phyloP scores from a whole-genome alignment of 2,797 vertebrate genomes.

The Columba guinea region DNA sequence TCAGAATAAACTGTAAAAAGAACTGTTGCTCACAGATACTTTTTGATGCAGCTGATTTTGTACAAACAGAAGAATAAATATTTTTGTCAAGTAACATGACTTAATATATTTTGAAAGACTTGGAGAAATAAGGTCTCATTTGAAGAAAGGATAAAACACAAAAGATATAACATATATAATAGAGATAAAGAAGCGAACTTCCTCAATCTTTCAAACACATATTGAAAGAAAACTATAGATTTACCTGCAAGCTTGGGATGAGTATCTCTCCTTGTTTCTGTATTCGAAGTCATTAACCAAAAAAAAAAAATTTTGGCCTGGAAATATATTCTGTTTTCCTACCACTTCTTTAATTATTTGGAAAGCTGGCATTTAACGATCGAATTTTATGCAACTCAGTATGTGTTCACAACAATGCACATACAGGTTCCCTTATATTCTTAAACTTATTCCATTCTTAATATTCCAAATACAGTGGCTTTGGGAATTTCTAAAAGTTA shows the following conservation, averaged over 20 bases:
- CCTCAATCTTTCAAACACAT: background rate
- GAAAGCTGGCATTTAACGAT: background rate
- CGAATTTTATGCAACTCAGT: background rate
- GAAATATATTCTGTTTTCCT: background rate
- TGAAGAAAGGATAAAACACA: background rate
- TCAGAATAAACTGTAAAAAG: background rate
- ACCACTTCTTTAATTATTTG: background rate
- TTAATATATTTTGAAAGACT: background rate
- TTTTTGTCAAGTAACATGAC: background rate
- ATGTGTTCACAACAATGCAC: background rate
- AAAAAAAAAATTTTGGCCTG: background rate
- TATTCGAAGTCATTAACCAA: background rate
- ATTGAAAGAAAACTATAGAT: background rate
- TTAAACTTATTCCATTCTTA: background rate
- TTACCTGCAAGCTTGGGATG: background rate
- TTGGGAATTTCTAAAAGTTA: background rate
- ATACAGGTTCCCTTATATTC: background rate
- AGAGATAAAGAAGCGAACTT: background rate
- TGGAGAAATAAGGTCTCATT: background rate
- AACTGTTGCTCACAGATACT: background rate
- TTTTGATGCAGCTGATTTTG: background rate
- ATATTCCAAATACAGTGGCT: fast-evolving
- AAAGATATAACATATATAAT: background rate
- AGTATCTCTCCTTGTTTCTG: background rate
- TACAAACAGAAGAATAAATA: background rate